Conservation (phyloP, 2,797 vertebrate genomes). For the Limosa lapponica region DNA sequence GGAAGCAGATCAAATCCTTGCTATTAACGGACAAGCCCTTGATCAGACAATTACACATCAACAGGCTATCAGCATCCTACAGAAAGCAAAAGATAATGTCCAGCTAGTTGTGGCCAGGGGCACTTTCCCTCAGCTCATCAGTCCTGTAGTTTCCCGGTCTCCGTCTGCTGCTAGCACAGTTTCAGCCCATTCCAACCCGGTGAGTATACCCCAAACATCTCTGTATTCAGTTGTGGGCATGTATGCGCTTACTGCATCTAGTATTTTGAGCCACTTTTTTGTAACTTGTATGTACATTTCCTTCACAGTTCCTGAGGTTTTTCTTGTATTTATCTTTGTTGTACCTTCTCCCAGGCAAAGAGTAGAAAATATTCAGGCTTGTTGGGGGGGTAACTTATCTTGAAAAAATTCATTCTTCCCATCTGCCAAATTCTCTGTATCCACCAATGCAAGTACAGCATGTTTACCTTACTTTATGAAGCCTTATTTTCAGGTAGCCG, state of each 20-base stretch:
- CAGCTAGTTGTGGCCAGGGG: conserved; percentile 90
- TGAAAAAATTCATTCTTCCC: background rate
- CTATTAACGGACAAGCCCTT: conserved; percentile 91
- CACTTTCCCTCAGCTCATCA: conserved; percentile 86
- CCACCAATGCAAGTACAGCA: background rate
- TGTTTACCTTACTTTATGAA: background rate
- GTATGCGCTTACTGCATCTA: background rate
- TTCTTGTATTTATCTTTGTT: background rate
- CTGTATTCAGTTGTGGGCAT: background rate
- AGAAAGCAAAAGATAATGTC: conserved; percentile 90
- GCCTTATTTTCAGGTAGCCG: background rate
- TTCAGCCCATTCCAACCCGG: conserved; percentile 92
- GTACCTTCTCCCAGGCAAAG: background rate
- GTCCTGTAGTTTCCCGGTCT: conserved; percentile 90
- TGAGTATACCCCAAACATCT: conserved; percentile 61
- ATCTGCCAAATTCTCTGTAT: background rate
- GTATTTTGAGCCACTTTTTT: background rate
- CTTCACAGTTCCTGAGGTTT: background rate
- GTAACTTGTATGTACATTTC: background rate
- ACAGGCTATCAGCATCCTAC: conserved; percentile 92
- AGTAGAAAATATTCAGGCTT: background rate
- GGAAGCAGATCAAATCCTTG: conserved; percentile 96
- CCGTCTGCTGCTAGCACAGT: conserved; percentile 94
- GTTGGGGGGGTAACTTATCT: background rate
- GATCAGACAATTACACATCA: conserved; percentile 95